phyloP scores from a whole-genome alignment of 1,140 invertebrate genomes.

The Habropoda laboriosa region DNA sequence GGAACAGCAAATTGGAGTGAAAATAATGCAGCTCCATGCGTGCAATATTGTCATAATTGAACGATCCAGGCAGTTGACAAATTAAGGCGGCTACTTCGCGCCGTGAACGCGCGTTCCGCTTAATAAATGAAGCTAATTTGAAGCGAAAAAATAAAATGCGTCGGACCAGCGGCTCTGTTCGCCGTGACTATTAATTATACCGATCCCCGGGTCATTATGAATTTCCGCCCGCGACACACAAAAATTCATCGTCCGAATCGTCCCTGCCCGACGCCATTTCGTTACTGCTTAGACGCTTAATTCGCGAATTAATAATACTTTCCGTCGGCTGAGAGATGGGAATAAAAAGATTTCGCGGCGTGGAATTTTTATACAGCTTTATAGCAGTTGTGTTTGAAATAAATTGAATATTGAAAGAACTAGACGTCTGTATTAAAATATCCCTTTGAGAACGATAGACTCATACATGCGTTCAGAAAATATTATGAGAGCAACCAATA shows the following conservation, averaged over 20 bases:
- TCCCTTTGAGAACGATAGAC: no score
- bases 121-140: conserved; percentile 15
- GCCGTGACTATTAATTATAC: conserved; percentile 16
- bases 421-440: no score
- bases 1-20: background rate
- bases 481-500: no score
- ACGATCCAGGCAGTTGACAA: conserved; percentile 7
- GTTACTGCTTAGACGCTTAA: background rate
- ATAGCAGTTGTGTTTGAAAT: no score
- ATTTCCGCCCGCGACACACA: conserved; percentile 3
- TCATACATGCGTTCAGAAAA: no score
- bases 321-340: no score
- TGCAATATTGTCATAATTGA: conserved; percentile 22
- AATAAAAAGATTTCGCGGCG: no score
- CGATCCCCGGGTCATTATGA: conserved; percentile 2
- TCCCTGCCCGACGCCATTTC: background rate
- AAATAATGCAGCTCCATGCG: conserved; percentile 11
- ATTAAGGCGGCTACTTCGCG: background rate
- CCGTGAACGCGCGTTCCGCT: background rate
- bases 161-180: background rate
- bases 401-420: no score
- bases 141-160: conserved; percentile 7
- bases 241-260: conserved; percentile 17
- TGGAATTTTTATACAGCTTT: no score
- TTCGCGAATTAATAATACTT: conserved; percentile 12